These are phyloP conservation scores for Epizoanthus stellaris DNA, from an alignment of 92 coral and sea anemone genomes.

Conservation along the genomic window DNA sequence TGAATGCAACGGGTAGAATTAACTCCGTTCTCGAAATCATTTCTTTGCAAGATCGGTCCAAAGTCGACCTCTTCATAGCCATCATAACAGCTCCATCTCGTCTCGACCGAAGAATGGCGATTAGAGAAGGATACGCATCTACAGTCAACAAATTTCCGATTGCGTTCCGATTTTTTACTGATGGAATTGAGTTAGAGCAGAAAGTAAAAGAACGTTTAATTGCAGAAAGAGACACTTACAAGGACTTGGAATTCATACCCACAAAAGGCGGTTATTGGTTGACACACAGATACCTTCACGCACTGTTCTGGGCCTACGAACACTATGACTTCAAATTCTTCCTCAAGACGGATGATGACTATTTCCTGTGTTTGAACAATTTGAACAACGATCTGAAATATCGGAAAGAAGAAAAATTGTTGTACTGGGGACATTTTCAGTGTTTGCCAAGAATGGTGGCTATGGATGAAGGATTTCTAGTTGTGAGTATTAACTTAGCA, in stretches of 20 bases:
- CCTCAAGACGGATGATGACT: slow-evolving; percentile 25
- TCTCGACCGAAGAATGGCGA: too few species aligned
- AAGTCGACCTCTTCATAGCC: slow-evolving; percentile 49
- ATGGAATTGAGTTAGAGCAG: too few species aligned
- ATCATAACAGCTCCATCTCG: not conserved
- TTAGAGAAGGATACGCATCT: too few species aligned
- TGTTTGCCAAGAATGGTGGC: slow-evolving; percentile 28
- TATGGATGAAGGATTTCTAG: slow-evolving; percentile 53
- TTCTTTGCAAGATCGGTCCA: slow-evolving; percentile 12
- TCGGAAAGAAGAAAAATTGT: too few species aligned
- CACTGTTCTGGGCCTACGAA: slow-evolving; percentile 48
- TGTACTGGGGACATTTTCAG: too few species aligned
- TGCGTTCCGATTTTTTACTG: too few species aligned
- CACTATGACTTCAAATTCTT: not conserved
- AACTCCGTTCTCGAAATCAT: not conserved
- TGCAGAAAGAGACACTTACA: slow-evolving; percentile 16
- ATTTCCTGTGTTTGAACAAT: slow-evolving; percentile 59
- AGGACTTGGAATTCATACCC: slow-evolving; percentile 40
- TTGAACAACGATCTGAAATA: slow-evolving; percentile 43
- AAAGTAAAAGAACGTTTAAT: not conserved
- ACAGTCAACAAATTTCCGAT: too few species aligned
- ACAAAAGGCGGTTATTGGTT: slow-evolving; percentile 41
- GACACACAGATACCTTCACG: slow-evolving; percentile 41
- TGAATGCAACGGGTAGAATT: too few species aligned
- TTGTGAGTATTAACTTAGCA: slow-evolving; percentile 30